A percentile compares a stretch with the other conserved stretches of the same genome.
phyloP scores from a whole-genome alignment of 2,113 vertebrate genomes.

The Jacana jacana region DNA sequence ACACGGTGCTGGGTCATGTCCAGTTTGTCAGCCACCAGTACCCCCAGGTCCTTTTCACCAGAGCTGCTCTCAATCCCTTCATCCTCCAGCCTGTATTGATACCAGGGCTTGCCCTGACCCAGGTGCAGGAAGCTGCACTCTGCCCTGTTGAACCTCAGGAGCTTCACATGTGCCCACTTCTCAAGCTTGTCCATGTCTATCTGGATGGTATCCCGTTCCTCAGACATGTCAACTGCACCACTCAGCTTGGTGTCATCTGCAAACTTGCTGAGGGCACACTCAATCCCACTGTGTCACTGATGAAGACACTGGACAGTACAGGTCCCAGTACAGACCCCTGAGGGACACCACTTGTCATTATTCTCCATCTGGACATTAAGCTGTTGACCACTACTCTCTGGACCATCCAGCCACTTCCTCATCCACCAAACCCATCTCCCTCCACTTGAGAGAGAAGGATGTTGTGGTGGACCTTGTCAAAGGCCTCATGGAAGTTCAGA shows the following conservation, averaged over 20 bases:
- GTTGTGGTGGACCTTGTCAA: not conserved
- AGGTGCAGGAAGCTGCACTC: not conserved
- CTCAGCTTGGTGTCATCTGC: not conserved
- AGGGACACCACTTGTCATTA: too few relatives aligned
- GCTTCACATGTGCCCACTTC: not conserved
- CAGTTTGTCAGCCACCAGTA: too few relatives aligned
- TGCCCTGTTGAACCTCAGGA: not conserved
- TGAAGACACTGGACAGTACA: not conserved
- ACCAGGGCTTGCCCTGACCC: not conserved
- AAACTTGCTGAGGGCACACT: not conserved
- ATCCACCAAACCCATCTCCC: not conserved
- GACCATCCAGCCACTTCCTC: too few relatives aligned
- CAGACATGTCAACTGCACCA: not conserved
- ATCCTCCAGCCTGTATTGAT: too few relatives aligned
- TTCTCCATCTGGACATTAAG: not conserved
- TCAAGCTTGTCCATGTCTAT: not conserved
- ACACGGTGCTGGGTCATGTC: too few relatives aligned
- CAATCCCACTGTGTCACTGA: not conserved
- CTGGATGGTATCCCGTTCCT: not conserved
- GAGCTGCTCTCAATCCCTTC: too few relatives aligned
- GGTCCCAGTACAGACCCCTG: not conserved
- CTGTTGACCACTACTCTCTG: not conserved
- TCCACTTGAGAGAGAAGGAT: not conserved
- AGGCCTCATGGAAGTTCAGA: not conserved
- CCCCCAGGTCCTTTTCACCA: too few relatives aligned